phyloP scores from a whole-genome alignment of 2,113 vertebrate genomes.

The Oriolus oriolus region DNA sequence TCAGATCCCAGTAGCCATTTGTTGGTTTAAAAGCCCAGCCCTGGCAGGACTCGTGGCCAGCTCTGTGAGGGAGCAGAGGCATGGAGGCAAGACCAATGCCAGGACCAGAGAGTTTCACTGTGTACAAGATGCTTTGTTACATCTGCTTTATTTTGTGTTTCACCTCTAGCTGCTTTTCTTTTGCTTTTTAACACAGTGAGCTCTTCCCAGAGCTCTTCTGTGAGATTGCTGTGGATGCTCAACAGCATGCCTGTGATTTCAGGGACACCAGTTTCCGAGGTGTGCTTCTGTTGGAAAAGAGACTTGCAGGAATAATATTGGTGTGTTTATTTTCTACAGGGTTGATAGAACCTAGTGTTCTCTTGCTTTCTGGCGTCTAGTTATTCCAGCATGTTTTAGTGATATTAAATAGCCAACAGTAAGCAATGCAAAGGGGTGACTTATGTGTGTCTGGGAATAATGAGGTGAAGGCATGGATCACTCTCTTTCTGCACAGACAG shows the following conservation, averaged over 20 bases:
- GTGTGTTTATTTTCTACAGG: background rate
- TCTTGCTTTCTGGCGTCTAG: background rate
- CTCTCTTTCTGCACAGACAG: background rate
- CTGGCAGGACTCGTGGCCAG: background rate
- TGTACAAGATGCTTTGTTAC: background rate
- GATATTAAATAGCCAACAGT: background rate
- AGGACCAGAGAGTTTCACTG: background rate
- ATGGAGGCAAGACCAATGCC: fast-evolving
- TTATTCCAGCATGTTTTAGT: background rate
- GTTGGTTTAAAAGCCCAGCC: background rate
- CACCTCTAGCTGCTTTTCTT: background rate
- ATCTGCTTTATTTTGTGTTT: background rate
- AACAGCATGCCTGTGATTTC: background rate
- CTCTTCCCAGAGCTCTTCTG: background rate
- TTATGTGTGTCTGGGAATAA: background rate
- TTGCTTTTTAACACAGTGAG: background rate
- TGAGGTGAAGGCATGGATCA: background rate
- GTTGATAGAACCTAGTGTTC: background rate
- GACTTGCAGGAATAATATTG: background rate
- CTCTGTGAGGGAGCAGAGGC: background rate
- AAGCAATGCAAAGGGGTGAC: background rate
- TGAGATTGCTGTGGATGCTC: background rate
- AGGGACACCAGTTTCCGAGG: background rate
- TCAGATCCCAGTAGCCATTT: background rate
- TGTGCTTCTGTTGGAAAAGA: background rate